Percentiles rank a stretch among this genome's conserved stretches.
Evolutionary conservation across 2,888 invertebrate genomes (phyloP).

Genomic region (Coenonympha glycerion): DNA sequence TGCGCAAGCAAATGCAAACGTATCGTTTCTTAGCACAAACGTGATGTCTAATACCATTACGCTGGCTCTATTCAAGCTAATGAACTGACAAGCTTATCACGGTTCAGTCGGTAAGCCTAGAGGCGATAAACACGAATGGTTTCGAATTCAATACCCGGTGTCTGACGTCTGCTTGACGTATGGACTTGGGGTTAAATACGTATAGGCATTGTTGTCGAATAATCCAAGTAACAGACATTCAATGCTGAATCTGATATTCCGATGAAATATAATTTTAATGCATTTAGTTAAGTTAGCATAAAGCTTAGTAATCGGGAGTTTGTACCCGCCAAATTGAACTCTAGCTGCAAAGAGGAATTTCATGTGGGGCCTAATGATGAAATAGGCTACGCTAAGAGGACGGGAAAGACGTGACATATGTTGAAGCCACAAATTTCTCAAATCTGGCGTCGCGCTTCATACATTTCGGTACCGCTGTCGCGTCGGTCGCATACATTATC

Average conservation of each 20-base stretch:
- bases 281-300: too few relatives aligned
- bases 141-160: constrained; percentile 28
- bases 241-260: neutral
- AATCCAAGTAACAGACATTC: constrained; percentile 2
- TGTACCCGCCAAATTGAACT: too few relatives aligned
- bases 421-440: too few relatives aligned
- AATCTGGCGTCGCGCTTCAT: too few relatives aligned
- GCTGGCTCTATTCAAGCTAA: constrained; percentile 25
- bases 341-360: too few relatives aligned
- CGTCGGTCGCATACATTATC: too few relatives aligned
- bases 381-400: too few relatives aligned
- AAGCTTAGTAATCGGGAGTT: too few relatives aligned
- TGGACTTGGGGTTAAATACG: constrained; percentile 20
- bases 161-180: constrained; percentile 28
- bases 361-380: too few relatives aligned
- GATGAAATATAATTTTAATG: neutral
- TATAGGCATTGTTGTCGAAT: constrained; percentile 12
- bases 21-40: constrained; percentile 14
- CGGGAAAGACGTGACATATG: too few relatives aligned
- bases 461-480: too few relatives aligned
- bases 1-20: neutral
- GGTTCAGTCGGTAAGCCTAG: constrained; percentile 30
- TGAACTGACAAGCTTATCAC: constrained; percentile 32
- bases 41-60: constrained; percentile 24
- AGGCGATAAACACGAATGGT: constrained; percentile 29